Conservation (phyloP, 2,113 vertebrate genomes). For the Dipodomys merriami region DNA sequence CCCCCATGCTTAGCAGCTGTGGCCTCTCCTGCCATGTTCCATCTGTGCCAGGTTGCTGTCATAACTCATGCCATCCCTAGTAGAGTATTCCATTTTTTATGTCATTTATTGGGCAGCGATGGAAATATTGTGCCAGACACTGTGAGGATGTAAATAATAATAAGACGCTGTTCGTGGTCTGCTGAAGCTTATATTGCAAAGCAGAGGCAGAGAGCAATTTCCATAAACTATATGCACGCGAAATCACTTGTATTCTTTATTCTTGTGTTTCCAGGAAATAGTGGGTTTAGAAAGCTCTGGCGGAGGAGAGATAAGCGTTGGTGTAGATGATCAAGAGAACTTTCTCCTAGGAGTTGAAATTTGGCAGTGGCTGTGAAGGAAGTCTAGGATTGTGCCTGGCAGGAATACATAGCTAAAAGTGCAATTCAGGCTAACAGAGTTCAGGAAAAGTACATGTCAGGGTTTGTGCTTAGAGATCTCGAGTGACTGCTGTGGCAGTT, state of each 20-base stretch:
- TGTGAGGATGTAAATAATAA: not conserved
- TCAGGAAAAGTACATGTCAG: accelerated
- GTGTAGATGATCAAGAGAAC: not conserved
- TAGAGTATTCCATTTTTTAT: not conserved
- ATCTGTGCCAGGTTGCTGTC: not conserved
- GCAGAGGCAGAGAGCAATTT: not conserved
- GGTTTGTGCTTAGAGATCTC: not conserved
- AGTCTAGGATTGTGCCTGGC: not conserved
- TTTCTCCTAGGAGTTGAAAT: not conserved
- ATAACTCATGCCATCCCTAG: not conserved
- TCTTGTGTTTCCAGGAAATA: not conserved
- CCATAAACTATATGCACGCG: not conserved
- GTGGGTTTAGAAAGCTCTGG: not conserved
- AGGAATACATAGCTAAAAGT: not conserved
- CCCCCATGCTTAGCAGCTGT: not conserved
- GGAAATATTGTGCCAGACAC: constrained; percentile 46
- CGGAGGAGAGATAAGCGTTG: not conserved
- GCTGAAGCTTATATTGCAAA: not conserved
- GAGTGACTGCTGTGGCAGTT: not conserved
- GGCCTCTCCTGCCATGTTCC: not conserved
- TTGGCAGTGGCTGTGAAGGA: not conserved
- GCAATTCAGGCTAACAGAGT: not conserved
- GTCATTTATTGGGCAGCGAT: not conserved
- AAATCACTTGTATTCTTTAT: not conserved
- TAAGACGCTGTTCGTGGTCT: not conserved